Evolutionary conservation across 2,113 vertebrate species (phyloP).

Genomic region (Mus pahari): DNA sequence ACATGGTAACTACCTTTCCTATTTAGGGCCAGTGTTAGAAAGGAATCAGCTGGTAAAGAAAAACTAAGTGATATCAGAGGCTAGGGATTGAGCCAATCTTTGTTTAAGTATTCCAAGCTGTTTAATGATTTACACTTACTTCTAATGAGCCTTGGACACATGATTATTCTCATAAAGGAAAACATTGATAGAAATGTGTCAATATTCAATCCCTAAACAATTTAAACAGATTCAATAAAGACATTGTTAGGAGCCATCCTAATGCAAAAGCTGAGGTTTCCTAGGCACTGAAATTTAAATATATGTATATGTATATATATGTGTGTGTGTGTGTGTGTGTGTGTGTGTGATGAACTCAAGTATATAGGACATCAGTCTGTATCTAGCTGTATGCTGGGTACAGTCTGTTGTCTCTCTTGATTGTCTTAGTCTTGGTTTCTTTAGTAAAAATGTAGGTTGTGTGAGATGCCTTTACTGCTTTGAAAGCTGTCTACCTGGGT

Average conservation of each 20-base stretch:
- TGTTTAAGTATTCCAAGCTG: not conserved
- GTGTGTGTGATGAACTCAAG: not conserved
- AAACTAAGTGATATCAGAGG: not conserved
- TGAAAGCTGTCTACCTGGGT: slow-evolving; percentile 26
- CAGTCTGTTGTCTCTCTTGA: not conserved
- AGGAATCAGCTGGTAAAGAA: not conserved
- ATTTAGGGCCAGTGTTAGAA: not conserved
- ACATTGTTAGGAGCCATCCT: not conserved
- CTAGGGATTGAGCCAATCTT: not conserved
- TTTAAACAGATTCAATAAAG: not conserved
- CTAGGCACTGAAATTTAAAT: not conserved
- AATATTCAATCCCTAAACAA: not conserved
- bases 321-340: no score
- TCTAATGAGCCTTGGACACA: not conserved
- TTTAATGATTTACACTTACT: not conserved
- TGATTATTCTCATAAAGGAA: not conserved
- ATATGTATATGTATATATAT: not conserved
- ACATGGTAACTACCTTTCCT: not conserved
- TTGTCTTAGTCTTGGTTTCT: slow-evolving; percentile 8
- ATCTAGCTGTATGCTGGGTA: not conserved
- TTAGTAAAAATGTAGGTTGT: not conserved
- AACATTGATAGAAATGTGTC: not conserved
- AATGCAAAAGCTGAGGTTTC: not conserved
- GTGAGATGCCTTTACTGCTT: not conserved
- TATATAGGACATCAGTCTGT: not conserved